Evolutionary conservation across 2,888 invertebrate species (phyloP), one percentile per base, ranked within the genome.

Genomic region (Polyploca ridens): DNA sequence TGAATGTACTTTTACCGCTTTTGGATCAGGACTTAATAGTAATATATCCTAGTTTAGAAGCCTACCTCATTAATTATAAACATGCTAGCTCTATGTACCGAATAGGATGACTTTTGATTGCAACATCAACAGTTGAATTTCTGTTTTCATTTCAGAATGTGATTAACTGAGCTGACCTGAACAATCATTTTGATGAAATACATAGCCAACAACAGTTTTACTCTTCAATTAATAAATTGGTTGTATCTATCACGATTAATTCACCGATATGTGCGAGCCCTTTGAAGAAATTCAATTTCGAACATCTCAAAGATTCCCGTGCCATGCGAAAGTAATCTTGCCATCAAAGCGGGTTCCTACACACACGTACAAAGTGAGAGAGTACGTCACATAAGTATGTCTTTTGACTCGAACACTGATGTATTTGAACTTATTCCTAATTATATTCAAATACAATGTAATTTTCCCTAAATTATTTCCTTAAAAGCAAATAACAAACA

Each of bases 401-500:
- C 3, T 54, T 3, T 49, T 54, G n/a, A 54, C 19, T 19, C 7
- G 54, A 54, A 54, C 10, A 54, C 10, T n/a, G 10, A 54, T 54
- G 3, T 46, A 54, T 19, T 19, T 10, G 4, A 46, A 13, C 19
- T 19, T n/a, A n/a, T 46, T 46, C 10, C n/a, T 54, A 49, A 49
- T 16, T 44, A 63, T 65, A 33, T 62, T 66, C 74, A 64, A 58
- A 68, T 63, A 66, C 63, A 46, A 67, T 76, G 73, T 79, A 78
- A 81, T 82, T 79, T 19, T 19, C 72, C 38, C 72, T 76, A 77
- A 72, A 79, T 76, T 78, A 77, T 76, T 72, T 74, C 74, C 76
- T 75, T 65, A 41, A 71, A 78, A 83, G 74, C 81, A 79, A 84
- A 82, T 82, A 84, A 80, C 73, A 75, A 13, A 41, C 13, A 41